A percentile compares a stretch with the other conserved stretches of the same genome.
Evolutionary conservation across 1,140 invertebrate species (phyloP).

Genomic region (Brachionus koreanus): DNA sequence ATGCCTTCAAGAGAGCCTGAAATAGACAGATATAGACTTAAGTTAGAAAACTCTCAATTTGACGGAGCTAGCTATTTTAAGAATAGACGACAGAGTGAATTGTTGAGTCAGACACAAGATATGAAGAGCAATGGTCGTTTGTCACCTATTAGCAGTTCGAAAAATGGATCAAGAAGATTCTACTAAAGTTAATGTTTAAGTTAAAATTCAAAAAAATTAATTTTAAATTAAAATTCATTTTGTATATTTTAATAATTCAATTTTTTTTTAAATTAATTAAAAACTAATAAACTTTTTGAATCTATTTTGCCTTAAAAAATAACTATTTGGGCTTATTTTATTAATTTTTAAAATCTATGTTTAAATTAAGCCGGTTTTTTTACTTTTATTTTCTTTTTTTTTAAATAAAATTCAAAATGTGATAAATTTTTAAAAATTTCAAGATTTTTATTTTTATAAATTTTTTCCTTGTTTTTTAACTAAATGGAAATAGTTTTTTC

Average conservation of each 20-base stretch:
- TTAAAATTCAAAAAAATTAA: neutral
- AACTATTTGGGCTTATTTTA: neutral
- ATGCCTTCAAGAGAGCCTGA: conserved; percentile 6
- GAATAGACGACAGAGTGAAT: conserved; percentile 23
- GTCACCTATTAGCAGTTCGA: neutral
- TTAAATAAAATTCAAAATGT: too few relatives aligned
- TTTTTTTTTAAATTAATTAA: neutral
- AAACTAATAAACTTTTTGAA: neutral
- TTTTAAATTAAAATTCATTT: neutral
- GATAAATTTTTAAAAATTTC: too few relatives aligned
- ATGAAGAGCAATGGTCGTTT: conserved; percentile 32
- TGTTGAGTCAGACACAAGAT: conserved; percentile 41
- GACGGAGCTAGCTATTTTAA: conserved; percentile 23
- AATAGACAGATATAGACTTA: conserved; percentile 35
- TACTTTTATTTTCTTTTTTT: neutral
- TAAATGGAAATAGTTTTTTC: too few relatives aligned
- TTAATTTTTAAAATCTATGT: neutral
- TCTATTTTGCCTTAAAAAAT: neutral
- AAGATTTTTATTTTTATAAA: neutral
- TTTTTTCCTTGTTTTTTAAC: too few relatives aligned
- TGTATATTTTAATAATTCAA: neutral
- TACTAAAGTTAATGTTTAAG: neutral
- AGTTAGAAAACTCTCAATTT: conserved; percentile 43
- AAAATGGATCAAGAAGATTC: conserved; percentile 4
- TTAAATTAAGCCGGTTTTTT: conserved; percentile 13